Percentiles rank a stretch among this genome's conserved stretches.
Conservation (phyloP, 2,113 vertebrate species). For the Osmerus eperlanus region DNA sequence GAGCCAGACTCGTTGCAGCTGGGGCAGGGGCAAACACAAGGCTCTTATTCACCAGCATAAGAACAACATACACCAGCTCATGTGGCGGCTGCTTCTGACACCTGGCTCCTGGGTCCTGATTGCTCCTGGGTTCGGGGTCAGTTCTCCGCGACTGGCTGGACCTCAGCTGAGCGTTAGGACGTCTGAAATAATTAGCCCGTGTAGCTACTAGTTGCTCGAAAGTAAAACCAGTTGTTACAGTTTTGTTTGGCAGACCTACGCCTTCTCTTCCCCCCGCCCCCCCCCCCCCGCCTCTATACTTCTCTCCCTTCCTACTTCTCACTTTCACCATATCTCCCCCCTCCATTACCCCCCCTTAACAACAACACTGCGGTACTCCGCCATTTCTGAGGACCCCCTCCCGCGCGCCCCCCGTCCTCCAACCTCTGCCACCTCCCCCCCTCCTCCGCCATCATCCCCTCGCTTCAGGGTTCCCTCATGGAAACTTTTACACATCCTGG, state of each 20-base stretch:
- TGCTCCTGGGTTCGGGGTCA: conserved; percentile 46
- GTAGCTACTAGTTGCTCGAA: conserved; percentile 11
- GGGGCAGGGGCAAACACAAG: conserved; percentile 62
- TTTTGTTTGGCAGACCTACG: conserved; percentile 38
- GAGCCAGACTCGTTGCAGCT: conserved; percentile 68
- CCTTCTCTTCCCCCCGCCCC: too few species aligned
- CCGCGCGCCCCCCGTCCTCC: neutral
- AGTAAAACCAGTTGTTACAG: conserved; percentile 16
- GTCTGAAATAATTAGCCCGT: conserved; percentile 52
- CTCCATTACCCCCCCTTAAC: conserved; percentile 1
- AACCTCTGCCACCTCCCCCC: too few species aligned
- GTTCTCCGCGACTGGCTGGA: conserved; percentile 58
- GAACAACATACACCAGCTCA: conserved; percentile 40
- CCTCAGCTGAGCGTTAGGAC: conserved; percentile 37
- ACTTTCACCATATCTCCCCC: conserved; percentile 13
- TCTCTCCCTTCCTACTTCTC: conserved; percentile 1
- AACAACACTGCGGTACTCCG: conserved; percentile 51
- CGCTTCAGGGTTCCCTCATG: conserved; percentile 82
- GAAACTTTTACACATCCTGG: conserved; percentile 91
- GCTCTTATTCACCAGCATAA: conserved; percentile 63
- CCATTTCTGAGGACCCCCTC: conserved; percentile 60
- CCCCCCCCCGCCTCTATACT: conserved; percentile 11
- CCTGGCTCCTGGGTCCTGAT: conserved; percentile 63
- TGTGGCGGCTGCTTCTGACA: conserved; percentile 49
- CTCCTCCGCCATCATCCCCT: conserved; percentile 39